These are phyloP conservation scores for Drosophila bocqueti DNA, from an alignment of 1,140 invertebrate species.

Conservation along the genomic window DNA sequence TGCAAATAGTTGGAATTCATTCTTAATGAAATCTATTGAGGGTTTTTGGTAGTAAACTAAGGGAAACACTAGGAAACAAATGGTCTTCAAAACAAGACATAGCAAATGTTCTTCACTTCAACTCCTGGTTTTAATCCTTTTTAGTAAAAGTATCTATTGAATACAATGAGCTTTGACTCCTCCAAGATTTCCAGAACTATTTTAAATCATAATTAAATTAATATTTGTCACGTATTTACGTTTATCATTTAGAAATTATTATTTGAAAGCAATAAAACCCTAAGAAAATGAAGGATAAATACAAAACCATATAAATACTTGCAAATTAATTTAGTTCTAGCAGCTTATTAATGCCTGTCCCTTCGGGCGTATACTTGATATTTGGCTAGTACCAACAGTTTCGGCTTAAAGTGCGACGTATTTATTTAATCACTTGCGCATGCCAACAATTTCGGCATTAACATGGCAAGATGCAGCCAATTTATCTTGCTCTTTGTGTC, in stretches of 20 bases:
- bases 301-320: not conserved
- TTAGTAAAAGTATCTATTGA: no score
- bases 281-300: not conserved
- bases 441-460: slow-evolving; percentile 49
- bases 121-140: not conserved
- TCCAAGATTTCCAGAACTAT: no score
- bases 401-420: slow-evolving; percentile 26
- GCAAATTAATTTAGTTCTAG: not conserved
- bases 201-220: not conserved
- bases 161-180: no score
- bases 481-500: slow-evolving; percentile 70
- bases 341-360: not conserved
- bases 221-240: no score
- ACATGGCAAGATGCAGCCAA: slow-evolving; percentile 43
- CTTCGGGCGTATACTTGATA: slow-evolving; percentile 33
- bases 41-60: not conserved
- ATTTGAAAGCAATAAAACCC: not conserved
- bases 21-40: not conserved
- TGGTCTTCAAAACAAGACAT: not conserved
- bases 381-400: slow-evolving; percentile 12
- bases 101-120: not conserved
- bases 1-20: no score
- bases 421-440: slow-evolving; percentile 51
- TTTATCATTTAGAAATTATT: no score
- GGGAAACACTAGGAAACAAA: not conserved